phyloP scores from a whole-genome alignment of 2,797 vertebrate species.

The Phalloptychus januarius region DNA sequence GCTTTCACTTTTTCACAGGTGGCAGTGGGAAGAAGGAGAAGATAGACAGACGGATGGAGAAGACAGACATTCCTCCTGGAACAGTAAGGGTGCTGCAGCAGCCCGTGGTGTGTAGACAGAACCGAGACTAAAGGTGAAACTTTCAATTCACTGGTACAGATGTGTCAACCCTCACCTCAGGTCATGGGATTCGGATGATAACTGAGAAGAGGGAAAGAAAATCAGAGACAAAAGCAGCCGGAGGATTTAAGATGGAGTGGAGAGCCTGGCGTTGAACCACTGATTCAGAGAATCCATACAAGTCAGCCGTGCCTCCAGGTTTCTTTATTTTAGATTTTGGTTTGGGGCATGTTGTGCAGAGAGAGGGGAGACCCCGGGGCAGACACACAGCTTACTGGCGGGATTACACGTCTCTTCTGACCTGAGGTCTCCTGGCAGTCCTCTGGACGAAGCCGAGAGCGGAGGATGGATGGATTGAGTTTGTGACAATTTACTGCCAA shows the following conservation, averaged over 20 bases:
- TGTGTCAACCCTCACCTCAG: neutral
- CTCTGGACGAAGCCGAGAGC: neutral
- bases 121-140: neutral
- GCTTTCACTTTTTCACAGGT: neutral
- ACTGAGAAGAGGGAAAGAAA: neutral
- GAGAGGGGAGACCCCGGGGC: neutral
- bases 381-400: neutral
- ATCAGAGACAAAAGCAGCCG: neutral
- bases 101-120: neutral
- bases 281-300: neutral
- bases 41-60: neutral
- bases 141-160: slow-evolving; percentile 4
- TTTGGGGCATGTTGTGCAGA: neutral
- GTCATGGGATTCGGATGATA: neutral
- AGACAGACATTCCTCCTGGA: too few relatives aligned
- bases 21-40: neutral
- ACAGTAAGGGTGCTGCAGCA: neutral
- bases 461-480: neutral
- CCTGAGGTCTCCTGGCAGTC: neutral
- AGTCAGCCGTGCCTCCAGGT: neutral
- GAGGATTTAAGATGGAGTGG: neutral
- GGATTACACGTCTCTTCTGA: neutral
- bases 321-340: neutral
- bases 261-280: neutral
- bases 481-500: neutral